Conservation (phyloP, 2,888 invertebrate species). For the Phania funesta region DNA sequence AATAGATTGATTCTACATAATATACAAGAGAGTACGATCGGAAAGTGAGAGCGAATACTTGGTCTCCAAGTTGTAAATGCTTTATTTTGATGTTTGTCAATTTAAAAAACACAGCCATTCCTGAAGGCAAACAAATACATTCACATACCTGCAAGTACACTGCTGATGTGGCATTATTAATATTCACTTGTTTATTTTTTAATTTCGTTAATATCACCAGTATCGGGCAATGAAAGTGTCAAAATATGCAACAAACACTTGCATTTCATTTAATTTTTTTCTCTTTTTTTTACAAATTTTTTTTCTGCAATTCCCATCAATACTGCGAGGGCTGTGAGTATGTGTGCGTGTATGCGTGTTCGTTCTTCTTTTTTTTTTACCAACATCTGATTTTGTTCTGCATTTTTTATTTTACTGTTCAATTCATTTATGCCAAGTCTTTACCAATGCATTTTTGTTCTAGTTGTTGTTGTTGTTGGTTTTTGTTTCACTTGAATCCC, state of each 20-base stretch:
- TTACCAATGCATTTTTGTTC: slow-evolving; percentile 5
- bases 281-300: neutral
- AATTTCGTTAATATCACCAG: slow-evolving; percentile 67
- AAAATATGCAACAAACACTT: slow-evolving; percentile 74
- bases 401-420: slow-evolving; percentile 53
- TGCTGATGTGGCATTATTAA: slow-evolving; percentile 62
- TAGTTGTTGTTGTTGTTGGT: neutral
- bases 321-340: neutral
- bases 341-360: neutral
- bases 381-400: slow-evolving; percentile 44
- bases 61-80: too few species aligned
- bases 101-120: slow-evolving; percentile 8
- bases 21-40: too few species aligned
- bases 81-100: too few species aligned
- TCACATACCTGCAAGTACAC: neutral
- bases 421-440: slow-evolving; percentile 59
- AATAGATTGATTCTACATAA: too few species aligned
- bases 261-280: slow-evolving; percentile 37
- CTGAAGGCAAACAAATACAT: neutral
- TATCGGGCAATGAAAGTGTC: slow-evolving; percentile 73
- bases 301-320: neutral
- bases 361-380: slow-evolving; percentile 9
- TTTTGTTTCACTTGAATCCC: neutral
- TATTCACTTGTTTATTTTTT: slow-evolving; percentile 67
- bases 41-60: too few species aligned